Base-by-base conservation (phyloP, 2,888 invertebrate genomes). In the Polydesmus complanatus region DNA sequence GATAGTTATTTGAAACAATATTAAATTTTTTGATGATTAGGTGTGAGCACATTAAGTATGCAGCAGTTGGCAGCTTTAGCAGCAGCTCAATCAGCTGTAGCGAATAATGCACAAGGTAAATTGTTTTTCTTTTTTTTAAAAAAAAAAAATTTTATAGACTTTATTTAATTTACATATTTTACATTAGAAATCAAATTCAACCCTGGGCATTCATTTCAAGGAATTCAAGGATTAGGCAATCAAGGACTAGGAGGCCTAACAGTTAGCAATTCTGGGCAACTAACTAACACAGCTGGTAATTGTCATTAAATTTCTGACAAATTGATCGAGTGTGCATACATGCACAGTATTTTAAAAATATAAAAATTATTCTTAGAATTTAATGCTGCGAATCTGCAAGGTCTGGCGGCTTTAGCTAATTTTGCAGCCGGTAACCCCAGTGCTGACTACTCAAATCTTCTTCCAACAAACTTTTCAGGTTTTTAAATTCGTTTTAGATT, bases 361-460 rank as follows among this genome's bases (percentile, higher is more conserved):
- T n/a, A n/a, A n/a, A n/a, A n/a, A n/a, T n/a, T n/a, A n/a, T n/a
- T n/a, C n/a, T n/a, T 48, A 66, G 67, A 67, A 47, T 60, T 67
- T 65, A 78, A 74, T 65, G 75, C 78, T 18, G 74, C 80, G 26
- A 80, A 75, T 69, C 73, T 81, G 56, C 81, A 74, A 74, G 77
- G 79, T 63, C 78, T 86, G 61, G 85, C 86, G 58, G 82, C 85
- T 47, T 78, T 85, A 65, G 78, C 79, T 18, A 77, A 75, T 65
- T 70, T 78, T 59, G 74, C 64, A 21, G 64, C 78, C 49, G 73
- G 72, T 61, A 75, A 71, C 66, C 71, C 74, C 67, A 73, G 75
- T 73, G 64, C 25, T 2, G 49, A 26, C 23, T 58, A 58, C 48
- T 59, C 25, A 37, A 50, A 21, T 60, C 37, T 60, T 60, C 49